These are phyloP conservation scores for Phataginus tricuspis DNA, from an alignment of 2,797 vertebrate species.

Conservation along the genomic window DNA sequence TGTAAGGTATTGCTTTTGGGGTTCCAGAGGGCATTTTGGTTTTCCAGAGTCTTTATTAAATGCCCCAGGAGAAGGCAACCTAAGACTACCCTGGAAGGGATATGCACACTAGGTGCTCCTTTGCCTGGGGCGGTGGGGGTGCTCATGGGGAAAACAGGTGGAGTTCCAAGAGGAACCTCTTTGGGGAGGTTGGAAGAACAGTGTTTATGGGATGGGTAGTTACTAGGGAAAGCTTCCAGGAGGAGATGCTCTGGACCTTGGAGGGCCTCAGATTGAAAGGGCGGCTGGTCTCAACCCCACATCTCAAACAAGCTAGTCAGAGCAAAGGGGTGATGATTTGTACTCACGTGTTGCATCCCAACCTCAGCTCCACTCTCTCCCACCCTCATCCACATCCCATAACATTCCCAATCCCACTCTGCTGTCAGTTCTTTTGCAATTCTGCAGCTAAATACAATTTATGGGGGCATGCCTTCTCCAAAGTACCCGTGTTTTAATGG, in stretches of 20 bases:
- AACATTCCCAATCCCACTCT: background rate
- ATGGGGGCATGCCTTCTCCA: background rate
- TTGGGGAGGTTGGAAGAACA: background rate
- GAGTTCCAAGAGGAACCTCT: background rate
- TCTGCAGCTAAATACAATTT: background rate
- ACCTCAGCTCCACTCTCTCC: background rate
- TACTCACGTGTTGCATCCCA: background rate
- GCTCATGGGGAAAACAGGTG: background rate
- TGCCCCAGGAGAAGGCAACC: background rate
- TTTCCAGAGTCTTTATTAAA: conserved; percentile 19
- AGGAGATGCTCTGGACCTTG: background rate
- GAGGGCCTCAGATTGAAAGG: background rate
- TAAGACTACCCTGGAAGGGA: background rate
- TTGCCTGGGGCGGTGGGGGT: background rate
- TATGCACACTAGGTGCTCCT: background rate
- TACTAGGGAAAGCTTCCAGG: background rate
- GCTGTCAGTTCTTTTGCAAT: background rate
- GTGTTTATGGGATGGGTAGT: background rate
- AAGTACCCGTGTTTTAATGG: background rate
- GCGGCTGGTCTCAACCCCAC: background rate
- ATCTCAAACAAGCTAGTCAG: background rate
- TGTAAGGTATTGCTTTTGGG: background rate
- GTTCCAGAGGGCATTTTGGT: conserved; percentile 28
- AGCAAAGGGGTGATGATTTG: background rate
- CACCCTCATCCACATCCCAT: background rate